Evolutionary conservation across 2,113 vertebrate genomes (phyloP).

Genomic region (Mormyrus lacerda): DNA sequence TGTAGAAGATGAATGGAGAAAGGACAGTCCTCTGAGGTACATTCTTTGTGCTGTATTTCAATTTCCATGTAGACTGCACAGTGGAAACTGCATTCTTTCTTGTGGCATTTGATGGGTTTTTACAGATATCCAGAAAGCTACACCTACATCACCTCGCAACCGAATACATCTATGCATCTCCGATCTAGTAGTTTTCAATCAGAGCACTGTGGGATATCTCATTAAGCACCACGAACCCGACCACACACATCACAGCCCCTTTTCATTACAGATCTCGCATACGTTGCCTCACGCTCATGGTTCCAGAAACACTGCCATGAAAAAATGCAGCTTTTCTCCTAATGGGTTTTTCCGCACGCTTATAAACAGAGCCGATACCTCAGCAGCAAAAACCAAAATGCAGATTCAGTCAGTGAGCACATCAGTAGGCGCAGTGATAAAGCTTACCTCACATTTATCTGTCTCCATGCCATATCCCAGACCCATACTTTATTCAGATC

Average conservation of each 20-base stretch:
- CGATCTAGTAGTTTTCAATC: background rate
- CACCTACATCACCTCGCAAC: background rate
- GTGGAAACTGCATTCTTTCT: background rate
- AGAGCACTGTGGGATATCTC: background rate
- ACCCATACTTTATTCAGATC: background rate
- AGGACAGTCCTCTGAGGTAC: background rate
- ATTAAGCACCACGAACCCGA: background rate
- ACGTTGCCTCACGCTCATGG: background rate
- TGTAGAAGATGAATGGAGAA: background rate
- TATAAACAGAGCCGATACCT: background rate
- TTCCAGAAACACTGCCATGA: background rate
- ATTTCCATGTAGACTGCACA: background rate
- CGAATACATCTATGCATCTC: background rate
- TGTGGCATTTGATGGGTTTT: background rate
- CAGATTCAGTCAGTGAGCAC: slow-evolving; percentile 1
- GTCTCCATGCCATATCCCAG: background rate
- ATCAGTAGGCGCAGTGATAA: background rate
- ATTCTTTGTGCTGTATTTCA: background rate
- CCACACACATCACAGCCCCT: background rate
- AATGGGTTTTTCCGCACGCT: background rate
- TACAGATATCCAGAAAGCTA: background rate
- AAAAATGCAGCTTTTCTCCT: background rate
- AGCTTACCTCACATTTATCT: slow-evolving; percentile 1
- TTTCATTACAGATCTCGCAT: background rate
- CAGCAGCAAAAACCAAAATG: background rate